Evolutionary conservation across 1,140 invertebrate species (phyloP), one percentile per base, ranked within the genome.

Genomic region (Drosophila navojoa): DNA sequence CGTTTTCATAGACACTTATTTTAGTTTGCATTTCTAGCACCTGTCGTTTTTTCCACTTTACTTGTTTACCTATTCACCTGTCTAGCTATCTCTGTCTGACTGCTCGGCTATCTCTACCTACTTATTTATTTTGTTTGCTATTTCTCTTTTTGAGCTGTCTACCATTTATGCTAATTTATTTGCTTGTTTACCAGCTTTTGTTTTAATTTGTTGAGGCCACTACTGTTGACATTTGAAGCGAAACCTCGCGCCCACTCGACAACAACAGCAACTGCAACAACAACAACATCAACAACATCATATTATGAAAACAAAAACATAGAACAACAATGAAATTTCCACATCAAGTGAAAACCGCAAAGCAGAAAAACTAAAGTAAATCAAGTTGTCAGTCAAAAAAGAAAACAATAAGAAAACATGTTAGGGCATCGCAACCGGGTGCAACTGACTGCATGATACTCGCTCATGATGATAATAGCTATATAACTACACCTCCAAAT

Each of bases 131-230:
- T 38, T 71, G 47, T 55, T 68, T 59, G 38, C 59, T 63, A 69
- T 67, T 54, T 66, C 60, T 60, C 44, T 59, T 60, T 59, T 40
- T 42, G 38, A 53, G 76, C 60, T 55, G 76, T 86, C 66, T 85
- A 77, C 66, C 81, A 86, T 86, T 85, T 85, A 86, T 85, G 81
- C 81, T 85, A 86, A 85, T 85, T 85, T 85, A 85, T 85, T 86
- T 85, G 82, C 81, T 84, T 85, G 81, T 85, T 85, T 85, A 85
- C 82, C 81, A 75, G 78, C 81, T 86, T 86, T 85, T 85, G 81
- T 85, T 85, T 85, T 85, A 85, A 85, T 86, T 84, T 85, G 81
- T 81, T 86, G 76, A 84, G 82, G 81, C 78, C 78, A 71, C 78
- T 67, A 47, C 66, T 69, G 67, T 81, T 86, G 81, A 86, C 75